Base-by-base conservation (phyloP, 35 echinoderm and acorn worm genomes). In the Apostichopus japonicus region DNA sequence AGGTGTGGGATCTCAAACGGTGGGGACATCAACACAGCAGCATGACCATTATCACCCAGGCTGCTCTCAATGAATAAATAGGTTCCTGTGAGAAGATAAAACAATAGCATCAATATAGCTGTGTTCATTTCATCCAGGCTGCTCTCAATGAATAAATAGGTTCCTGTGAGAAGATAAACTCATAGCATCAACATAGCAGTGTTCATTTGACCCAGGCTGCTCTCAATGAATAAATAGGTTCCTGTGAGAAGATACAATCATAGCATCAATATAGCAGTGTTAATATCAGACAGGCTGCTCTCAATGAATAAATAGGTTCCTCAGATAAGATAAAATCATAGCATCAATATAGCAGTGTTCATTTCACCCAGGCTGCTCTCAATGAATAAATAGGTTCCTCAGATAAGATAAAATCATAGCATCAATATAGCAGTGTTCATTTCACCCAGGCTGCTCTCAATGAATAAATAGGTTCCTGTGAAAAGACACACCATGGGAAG, bases 251-350 rank as follows among this genome's bases (percentile, higher is more conserved):
- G 22, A 88, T 54, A 70, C 17, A 23, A 23, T 73, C 53, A 84
- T 24, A 91, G 11, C 63, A 10, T 67, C 63, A 67, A 33, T 33
- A 33, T 33, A 33, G 1, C 90, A 90, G 54, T 93, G 4, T 6
- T 56, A 56, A 1, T 44, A n/a, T 71, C 56, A 0, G 0, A 22
- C 0, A 89, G 58, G 79, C 92, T 91, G 22, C 77, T 81, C 63
- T 96, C 95, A 54, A 93, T 93, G 79, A 92, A 94, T 19, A 93
- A 22, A 56, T 91, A 96, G 56, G 73, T 79, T 8, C 95, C 95
- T 90, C 55, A 1, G 27, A 2, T 1, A 27, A 93, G 22, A 88
- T 54, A 70, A 61, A 23, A 10, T 73, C 53, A 84, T 24, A 91
- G 11, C 63, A 10, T 67, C 63, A 67, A 33, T 33, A 33, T 33